Evolutionary conservation across 2,888 invertebrate species (phyloP), one percentile per base, ranked within the genome.

Genomic region (Cacoxenus indagator): DNA sequence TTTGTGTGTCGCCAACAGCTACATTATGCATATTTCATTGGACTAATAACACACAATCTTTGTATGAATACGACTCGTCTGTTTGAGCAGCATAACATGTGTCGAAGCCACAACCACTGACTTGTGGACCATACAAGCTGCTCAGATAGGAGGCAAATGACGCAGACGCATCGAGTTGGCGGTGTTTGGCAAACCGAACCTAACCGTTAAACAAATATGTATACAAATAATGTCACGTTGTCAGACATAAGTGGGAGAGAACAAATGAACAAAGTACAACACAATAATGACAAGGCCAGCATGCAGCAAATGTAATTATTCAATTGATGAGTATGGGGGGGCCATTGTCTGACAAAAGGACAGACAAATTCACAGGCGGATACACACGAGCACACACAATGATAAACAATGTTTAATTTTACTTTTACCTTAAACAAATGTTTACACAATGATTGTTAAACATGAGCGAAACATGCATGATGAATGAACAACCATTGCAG

Each of bases 361-460:
- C n/a, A n/a, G n/a, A n/a, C n/a, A n/a, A n/a, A n/a, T n/a, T n/a
- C n/a, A n/a, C n/a, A n/a, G 1, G 1, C 14, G 37, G 4, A 2
- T 2, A 2, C n/a, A n/a, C n/a, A n/a, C n/a, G 29, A 27, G 24
- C 55, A 55, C 26, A 24, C 26, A 3, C 24, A 54, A 62, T 67
- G 74, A 70, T 74, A 74, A 74, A 74, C 75, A 75, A 72, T 74
- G 81, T 73, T 81, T 74, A 77, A 75, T 77, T 81, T 81, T 74
- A 78, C 76, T 79, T 81, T 79, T 73, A 77, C 78, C 72, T 80
- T 71, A 62, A 51, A 68, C 75, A 78, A 79, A 79, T 79, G 81
- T 79, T 79, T 82, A 79, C 72, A 73, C 71, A 71, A 72, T 72
- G 76, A 79, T 79, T 77, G 74, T 75, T 70, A 59, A 67, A 54